phyloP scores from a whole-genome alignment of 2,888 invertebrate species.

The Drosophila mayaguana region DNA sequence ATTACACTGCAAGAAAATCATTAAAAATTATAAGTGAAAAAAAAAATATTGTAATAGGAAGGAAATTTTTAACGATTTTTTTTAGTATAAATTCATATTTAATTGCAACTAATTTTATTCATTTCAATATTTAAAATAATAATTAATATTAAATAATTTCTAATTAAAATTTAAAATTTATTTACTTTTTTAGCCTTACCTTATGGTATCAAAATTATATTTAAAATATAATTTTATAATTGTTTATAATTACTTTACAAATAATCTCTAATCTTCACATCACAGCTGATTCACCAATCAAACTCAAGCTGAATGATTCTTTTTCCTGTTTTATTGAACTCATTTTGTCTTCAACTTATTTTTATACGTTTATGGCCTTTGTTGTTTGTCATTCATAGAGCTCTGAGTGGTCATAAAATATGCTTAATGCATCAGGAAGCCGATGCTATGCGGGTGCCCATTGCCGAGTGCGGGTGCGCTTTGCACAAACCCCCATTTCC shows the following conservation, averaged over 20 bases:
- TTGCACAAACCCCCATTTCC: slow-evolving; percentile 27
- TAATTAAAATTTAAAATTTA: too few species aligned
- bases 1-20: too few species aligned
- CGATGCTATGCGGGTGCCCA: slow-evolving; percentile 65
- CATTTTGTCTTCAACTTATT: slow-evolving; percentile 17
- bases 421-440: slow-evolving; percentile 80
- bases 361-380: slow-evolving; percentile 27
- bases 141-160: too few species aligned
- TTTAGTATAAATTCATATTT: too few species aligned
- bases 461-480: slow-evolving; percentile 30
- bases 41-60: too few species aligned
- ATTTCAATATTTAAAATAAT: too few species aligned
- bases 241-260: not conserved
- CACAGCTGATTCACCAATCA: slow-evolving; percentile 3
- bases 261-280: not conserved
- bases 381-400: slow-evolving; percentile 36
- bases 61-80: too few species aligned
- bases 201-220: too few species aligned
- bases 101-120: too few species aligned
- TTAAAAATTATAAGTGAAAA: too few species aligned
- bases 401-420: slow-evolving; percentile 78
- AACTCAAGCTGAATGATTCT: slow-evolving; percentile 3
- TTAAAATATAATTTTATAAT: too few species aligned
- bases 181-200: too few species aligned
- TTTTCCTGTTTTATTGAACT: slow-evolving; percentile 42